Evolutionary conservation across 2,797 vertebrate genomes (phyloP), one percentile per base, ranked within the genome.

Genomic region (Parauchenoglanis punctatus): DNA sequence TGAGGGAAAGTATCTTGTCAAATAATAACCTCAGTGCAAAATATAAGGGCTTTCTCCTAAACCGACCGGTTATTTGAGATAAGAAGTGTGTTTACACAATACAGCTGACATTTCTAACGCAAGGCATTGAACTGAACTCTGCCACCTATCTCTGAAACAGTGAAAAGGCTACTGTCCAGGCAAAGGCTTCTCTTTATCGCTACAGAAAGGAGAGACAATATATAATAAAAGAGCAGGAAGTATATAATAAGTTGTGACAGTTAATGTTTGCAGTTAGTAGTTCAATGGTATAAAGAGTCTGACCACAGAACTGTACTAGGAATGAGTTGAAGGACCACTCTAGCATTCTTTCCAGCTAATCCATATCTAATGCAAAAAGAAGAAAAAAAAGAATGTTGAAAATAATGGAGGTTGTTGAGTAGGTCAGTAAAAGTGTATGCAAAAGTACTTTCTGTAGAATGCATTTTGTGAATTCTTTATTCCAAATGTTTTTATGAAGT

Each of bases 61-160:
- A 67, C 40, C 2, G 25, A 67, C 17, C 52, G 56, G 56, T 61
- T 81, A 81, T 59, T 81, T 12, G 44, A 61, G 56, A 61, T 23
- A 52, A 67, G 44, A 0, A 83, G 8, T 7, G 28, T 44, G 84
- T 59, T 81, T 61, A 11, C 25, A 61, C 58, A 40, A 10, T 70
- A 23, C n/a, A 80, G 44, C 20, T 84, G 49, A 23, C 13, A 83
- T 84, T 81, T 90, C 65, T 40, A 18, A 46, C 68, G 67, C 72
- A 81, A 61, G 20, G 52, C 52, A 23, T 3, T 23, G 23, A 44
- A 70, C 75, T 76, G 25, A 89, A 86, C 59, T 83, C 89, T 91
- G 91, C 89, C 91, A 87, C 83, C 89, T 90, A 88, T 89, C 87
- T 89, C 65, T 87, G 54, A 87, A 83, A 70, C 17, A 54, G 63